A percentile compares a stretch with the other conserved stretches of the same genome.
Conservation (phyloP, 2,113 vertebrate genomes). For the Caranx ignobilis region DNA sequence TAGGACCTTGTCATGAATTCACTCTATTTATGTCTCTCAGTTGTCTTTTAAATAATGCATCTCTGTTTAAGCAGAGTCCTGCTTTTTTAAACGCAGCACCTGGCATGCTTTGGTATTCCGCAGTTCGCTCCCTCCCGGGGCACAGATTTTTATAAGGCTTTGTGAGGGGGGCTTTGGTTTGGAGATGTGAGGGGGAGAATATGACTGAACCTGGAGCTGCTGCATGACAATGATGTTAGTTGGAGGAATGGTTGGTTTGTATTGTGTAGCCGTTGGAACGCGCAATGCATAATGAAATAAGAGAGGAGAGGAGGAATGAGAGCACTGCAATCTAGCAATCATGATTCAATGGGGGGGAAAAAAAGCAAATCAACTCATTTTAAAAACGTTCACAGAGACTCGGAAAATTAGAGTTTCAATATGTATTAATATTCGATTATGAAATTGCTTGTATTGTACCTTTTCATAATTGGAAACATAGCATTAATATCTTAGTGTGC, state of each 20-base stretch:
- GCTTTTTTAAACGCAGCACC: constrained; percentile 66
- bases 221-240: constrained; percentile 73
- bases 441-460: background rate
- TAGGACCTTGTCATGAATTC: constrained; percentile 73
- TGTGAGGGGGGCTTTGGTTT: constrained; percentile 71
- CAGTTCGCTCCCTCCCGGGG: constrained; percentile 64
- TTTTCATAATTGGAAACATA: background rate
- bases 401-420: background rate
- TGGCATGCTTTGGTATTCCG: constrained; percentile 69
- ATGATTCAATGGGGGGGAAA: constrained; percentile 7
- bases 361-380: background rate
- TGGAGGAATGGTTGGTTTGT: constrained; percentile 52
- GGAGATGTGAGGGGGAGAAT: constrained; percentile 71
- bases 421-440: background rate
- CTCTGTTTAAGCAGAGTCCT: constrained; percentile 68
- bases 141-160: constrained; percentile 69
- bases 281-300: constrained; percentile 47
- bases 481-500: background rate
- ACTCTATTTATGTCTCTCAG: constrained; percentile 76
- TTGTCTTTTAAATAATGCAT: constrained; percentile 82
- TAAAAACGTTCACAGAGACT: background rate
- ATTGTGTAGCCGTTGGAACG: constrained; percentile 50
- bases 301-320: constrained; percentile 22
- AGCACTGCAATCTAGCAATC: constrained; percentile 10
- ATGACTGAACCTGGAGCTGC: constrained; percentile 63